Evolutionary conservation across 2,888 invertebrate species (phyloP).

Genomic region (Diadromus collaris): DNA sequence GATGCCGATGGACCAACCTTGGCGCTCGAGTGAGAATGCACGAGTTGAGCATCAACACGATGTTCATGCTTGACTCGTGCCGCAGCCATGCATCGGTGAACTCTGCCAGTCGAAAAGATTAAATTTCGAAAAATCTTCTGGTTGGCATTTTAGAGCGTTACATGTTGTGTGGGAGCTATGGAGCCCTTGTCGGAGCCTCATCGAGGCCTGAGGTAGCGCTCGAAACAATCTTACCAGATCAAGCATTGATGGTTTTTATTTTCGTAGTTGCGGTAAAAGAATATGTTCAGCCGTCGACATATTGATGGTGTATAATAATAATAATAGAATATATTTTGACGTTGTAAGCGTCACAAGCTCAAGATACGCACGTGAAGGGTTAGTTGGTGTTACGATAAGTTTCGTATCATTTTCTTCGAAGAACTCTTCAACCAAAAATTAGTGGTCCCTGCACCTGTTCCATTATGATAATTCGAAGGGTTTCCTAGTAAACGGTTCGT

Average conservation of each 20-base stretch:
- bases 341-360: not conserved
- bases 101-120: not conserved
- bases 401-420: not conserved
- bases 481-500: conserved; percentile 6
- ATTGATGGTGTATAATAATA: too few species aligned
- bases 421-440: not conserved
- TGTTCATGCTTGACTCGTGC: not conserved
- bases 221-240: not conserved
- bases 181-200: too few species aligned
- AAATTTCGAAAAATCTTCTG: not conserved
- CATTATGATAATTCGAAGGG: conserved; percentile 3
- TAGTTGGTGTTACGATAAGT: not conserved
- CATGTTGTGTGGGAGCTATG: not conserved
- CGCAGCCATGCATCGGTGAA: too few species aligned
- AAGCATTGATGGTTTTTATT: not conserved
- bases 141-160: not conserved
- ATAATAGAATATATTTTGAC: not conserved
- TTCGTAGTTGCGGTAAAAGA: too few species aligned
- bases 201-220: not conserved
- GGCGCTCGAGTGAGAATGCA: conserved; percentile 1
- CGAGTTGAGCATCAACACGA: not conserved
- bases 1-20: conserved; percentile 56
- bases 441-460: conserved; percentile 1
- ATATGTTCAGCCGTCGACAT: too few species aligned
- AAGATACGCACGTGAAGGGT: not conserved